A percentile compares a stretch with the other conserved stretches of the same genome.
phyloP scores from a whole-genome alignment of 2,888 invertebrate species.

The Scrobipalpa atriplicella region DNA sequence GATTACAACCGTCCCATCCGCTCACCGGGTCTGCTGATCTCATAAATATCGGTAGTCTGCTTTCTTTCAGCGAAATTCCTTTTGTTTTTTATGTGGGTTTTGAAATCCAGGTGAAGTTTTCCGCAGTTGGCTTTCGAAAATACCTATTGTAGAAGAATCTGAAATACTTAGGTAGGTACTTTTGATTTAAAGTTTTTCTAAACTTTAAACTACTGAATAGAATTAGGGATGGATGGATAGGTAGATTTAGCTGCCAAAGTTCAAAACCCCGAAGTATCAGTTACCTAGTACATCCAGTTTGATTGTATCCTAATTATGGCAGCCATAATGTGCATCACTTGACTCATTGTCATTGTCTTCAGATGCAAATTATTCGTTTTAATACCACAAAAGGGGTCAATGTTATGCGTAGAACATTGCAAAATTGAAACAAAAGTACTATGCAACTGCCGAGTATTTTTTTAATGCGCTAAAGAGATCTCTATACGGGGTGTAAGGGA shows the following conservation, averaged over 20 bases:
- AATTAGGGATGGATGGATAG: too few species aligned
- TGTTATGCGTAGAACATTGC: background rate
- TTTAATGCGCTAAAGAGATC: too few species aligned
- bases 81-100: background rate
- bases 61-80: conserved; percentile 11
- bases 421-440: too few species aligned
- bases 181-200: too few species aligned
- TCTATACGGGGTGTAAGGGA: too few species aligned
- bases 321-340: background rate
- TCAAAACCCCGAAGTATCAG: too few species aligned
- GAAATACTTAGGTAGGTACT: too few species aligned
- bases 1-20: conserved; percentile 2
- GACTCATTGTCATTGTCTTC: background rate
- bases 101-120: background rate
- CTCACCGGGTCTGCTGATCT: conserved; percentile 4
- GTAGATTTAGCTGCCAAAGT: too few species aligned
- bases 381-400: background rate
- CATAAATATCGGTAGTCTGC: background rate
- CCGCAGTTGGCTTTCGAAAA: background rate
- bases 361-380: conserved; percentile 3
- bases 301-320: background rate
- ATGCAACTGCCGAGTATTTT: too few species aligned
- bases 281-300: too few species aligned
- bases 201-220: too few species aligned
- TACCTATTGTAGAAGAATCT: too few species aligned